phyloP scores from a whole-genome alignment of 2,113 vertebrate genomes.

The Aleadryas rufinucha region DNA sequence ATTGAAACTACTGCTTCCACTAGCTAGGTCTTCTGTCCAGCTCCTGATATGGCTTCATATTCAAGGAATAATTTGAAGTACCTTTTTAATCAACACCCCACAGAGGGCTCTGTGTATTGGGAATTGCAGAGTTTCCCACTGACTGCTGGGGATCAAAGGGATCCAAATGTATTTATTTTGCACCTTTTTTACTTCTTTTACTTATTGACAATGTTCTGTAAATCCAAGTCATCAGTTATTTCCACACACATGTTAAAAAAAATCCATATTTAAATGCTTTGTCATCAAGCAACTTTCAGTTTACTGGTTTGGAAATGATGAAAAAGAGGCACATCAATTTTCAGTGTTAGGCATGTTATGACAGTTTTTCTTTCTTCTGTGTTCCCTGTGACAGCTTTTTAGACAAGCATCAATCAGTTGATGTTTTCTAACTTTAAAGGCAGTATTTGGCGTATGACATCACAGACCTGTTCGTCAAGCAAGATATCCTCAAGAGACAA shows the following conservation, averaged over 20 bases:
- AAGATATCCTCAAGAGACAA: neutral
- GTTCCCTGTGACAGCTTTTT: neutral
- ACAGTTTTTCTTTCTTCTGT: neutral
- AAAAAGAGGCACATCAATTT: neutral
- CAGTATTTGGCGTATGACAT: slow-evolving; percentile 39
- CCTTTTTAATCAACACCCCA: neutral
- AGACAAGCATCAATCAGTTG: neutral
- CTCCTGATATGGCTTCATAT: neutral
- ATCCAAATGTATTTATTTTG: neutral
- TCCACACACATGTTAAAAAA: neutral
- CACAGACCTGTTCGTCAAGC: neutral
- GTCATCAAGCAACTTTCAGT: neutral
- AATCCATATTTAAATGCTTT: neutral
- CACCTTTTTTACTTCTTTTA: neutral
- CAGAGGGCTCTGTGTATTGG: neutral
- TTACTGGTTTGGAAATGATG: neutral
- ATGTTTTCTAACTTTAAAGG: slow-evolving; percentile 27
- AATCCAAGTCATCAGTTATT: neutral
- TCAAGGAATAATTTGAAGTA: neutral
- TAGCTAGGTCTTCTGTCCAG: neutral
- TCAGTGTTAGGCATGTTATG: slow-evolving; percentile 9
- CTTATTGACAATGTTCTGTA: neutral
- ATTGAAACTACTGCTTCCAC: neutral
- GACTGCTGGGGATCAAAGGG: neutral
- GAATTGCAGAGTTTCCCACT: neutral